phyloP scores from a whole-genome alignment of 64 coral and sea anemone genomes.

The Cladopsammia gracilis region DNA sequence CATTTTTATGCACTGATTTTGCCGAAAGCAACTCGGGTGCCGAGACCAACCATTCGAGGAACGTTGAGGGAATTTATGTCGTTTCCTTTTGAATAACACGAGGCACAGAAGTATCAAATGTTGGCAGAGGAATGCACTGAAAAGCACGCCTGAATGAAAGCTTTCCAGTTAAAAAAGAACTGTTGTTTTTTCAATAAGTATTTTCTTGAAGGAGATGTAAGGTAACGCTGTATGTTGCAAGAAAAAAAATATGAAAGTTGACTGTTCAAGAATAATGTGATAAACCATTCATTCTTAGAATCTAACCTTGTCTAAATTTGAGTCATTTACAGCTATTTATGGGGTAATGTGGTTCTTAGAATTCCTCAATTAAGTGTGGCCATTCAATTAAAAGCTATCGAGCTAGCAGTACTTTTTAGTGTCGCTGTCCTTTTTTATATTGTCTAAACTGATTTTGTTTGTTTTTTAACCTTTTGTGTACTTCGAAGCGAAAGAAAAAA shows the following conservation, averaged over 20 bases:
- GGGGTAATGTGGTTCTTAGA: too few species aligned
- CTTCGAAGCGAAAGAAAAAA: neutral
- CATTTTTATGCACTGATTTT: neutral
- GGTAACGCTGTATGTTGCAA: too few species aligned
- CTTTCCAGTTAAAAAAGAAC: neutral
- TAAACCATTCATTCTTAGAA: too few species aligned
- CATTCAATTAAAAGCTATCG: neutral
- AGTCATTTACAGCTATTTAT: too few species aligned
- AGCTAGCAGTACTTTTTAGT: neutral
- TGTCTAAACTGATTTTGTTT: too few species aligned
- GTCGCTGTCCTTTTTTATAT: neutral
- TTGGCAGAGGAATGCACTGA: neutral
- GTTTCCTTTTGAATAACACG: conserved; percentile 29
- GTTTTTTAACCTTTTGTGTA: too few species aligned
- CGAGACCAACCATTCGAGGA: neutral
- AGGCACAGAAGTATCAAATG: neutral
- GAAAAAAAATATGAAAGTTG: too few species aligned
- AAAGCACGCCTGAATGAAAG: neutral
- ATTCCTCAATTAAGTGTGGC: neutral
- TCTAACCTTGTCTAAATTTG: too few species aligned
- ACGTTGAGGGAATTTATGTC: conserved; percentile 5
- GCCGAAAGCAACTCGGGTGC: neutral
- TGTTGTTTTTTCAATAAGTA: neutral
- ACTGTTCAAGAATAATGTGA: too few species aligned
- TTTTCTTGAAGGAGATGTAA: neutral